phyloP scores from a whole-genome alignment of 2,888 invertebrate genomes.

The Himalopsyche anomala region DNA sequence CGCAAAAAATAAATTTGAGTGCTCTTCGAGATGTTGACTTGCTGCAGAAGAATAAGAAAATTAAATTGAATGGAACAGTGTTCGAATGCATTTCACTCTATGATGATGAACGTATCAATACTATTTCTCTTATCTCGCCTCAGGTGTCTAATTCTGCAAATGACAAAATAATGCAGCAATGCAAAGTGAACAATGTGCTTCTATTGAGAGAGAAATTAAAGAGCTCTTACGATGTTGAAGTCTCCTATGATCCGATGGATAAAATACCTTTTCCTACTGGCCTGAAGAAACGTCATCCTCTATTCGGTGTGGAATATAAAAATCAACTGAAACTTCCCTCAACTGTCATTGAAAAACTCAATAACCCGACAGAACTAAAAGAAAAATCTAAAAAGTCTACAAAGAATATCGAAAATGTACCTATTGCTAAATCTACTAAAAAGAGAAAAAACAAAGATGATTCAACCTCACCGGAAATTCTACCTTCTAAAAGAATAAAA shows the following conservation, averaged over 20 bases:
- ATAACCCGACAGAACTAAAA: constrained; percentile 45
- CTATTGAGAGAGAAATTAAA: constrained; percentile 59
- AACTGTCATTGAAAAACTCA: constrained; percentile 57
- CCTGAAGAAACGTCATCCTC: constrained; percentile 62
- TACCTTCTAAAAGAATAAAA: constrained; percentile 51
- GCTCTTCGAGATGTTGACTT: constrained; percentile 51
- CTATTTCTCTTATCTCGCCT: constrained; percentile 55
- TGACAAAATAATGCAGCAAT: constrained; percentile 48
- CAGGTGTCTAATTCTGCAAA: constrained; percentile 23
- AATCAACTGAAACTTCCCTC: constrained; percentile 50
- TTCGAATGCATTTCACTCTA: constrained; percentile 57
- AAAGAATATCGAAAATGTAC: constrained; percentile 45
- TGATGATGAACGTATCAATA: constrained; percentile 36
- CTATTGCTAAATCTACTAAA: constrained; percentile 10
- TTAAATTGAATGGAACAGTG: constrained; percentile 54
- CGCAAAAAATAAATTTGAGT: constrained; percentile 52
- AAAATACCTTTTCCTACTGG: constrained; percentile 60
- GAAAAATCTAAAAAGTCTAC: constrained; percentile 45
- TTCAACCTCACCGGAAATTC: background rate
- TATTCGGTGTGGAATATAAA: constrained; percentile 60
- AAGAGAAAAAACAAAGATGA: constrained; percentile 49
- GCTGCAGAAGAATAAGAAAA: constrained; percentile 59
- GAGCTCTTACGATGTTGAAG: constrained; percentile 43
- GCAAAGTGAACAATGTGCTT: constrained; percentile 52
- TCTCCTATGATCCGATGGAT: constrained; percentile 41